Conservation (phyloP, 2,797 vertebrate genomes). For the Nothura maculosa region DNA sequence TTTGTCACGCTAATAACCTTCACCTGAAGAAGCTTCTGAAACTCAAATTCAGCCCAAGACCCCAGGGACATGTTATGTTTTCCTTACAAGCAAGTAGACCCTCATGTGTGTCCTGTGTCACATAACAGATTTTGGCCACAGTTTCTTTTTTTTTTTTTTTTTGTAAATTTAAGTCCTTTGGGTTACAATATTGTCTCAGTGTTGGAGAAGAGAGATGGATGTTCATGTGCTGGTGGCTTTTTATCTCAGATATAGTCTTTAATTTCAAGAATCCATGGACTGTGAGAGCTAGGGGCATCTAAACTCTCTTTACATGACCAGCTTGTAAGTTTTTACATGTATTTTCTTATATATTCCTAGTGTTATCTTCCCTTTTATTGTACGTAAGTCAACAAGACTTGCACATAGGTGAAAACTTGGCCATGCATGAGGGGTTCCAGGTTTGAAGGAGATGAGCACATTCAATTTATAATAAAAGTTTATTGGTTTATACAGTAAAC, state of each 20-base stretch:
- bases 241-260: not conserved
- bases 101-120: accelerated
- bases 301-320: not conserved
- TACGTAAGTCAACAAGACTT: not conserved
- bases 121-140: not conserved
- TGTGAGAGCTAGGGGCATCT: not conserved
- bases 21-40: not conserved
- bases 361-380: not conserved
- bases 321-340: not conserved
- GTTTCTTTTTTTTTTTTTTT: not conserved
- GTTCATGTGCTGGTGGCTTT: not conserved
- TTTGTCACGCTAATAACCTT: too few species aligned
- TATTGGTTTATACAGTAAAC: too few species aligned
- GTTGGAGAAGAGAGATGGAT: not conserved
- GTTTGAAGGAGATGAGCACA: not conserved
- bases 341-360: accelerated
- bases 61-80: not conserved
- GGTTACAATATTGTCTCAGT: not conserved
- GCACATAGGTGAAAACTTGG: accelerated
- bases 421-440: not conserved
- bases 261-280: not conserved
- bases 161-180: not conserved
- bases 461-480: too few species aligned
- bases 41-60: not conserved
- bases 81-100: not conserved